phyloP scores from a whole-genome alignment of 2,113 vertebrate genomes.

The Anhinga rufa region DNA sequence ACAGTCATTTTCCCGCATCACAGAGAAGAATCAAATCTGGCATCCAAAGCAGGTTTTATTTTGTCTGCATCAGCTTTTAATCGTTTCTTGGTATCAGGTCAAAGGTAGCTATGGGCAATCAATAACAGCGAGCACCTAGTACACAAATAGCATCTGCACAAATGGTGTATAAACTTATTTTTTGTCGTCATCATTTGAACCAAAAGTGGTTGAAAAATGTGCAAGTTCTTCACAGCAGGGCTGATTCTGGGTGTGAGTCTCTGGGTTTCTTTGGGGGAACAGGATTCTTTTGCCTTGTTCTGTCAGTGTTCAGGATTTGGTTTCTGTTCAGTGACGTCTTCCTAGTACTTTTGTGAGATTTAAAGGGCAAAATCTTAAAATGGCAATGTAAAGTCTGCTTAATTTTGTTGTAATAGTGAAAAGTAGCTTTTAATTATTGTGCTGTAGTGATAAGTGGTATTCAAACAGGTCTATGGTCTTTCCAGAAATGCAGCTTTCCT shows the following conservation, averaged over 20 bases:
- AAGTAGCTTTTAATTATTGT: neutral
- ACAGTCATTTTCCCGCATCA: neutral
- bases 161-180: neutral
- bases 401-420: neutral
- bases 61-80: neutral
- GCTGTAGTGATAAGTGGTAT: neutral
- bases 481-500: neutral
- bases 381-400: neutral
- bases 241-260: neutral
- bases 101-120: neutral
- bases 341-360: neutral
- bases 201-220: neutral
- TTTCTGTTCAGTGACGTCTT: neutral
- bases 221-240: neutral
- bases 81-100: neutral
- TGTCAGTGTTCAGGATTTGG: neutral
- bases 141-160: neutral
- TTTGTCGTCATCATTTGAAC: too few species aligned
- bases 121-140: neutral
- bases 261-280: neutral
- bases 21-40: neutral
- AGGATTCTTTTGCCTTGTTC: neutral
- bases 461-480: neutral
- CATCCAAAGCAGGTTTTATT: neutral
- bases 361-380: neutral